These are phyloP conservation scores for Halictus ligatus DNA, from an alignment of 2,888 invertebrate species.

Conservation along the genomic window DNA sequence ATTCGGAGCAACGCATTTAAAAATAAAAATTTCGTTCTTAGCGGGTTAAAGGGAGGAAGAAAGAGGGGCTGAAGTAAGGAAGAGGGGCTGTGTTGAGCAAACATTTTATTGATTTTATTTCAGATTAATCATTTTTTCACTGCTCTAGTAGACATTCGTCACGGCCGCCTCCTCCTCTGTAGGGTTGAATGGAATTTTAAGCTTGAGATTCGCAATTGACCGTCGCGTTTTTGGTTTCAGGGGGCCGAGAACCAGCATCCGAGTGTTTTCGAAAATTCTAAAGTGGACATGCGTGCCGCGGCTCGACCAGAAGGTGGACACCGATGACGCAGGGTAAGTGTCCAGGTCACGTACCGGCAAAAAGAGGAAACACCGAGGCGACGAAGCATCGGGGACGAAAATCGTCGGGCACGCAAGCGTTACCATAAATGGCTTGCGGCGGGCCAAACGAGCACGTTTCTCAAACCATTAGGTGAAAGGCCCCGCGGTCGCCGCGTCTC, in stretches of 20 bases:
- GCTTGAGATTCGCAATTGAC: background rate
- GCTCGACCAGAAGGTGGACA: constrained; percentile 52
- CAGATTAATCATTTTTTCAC: too few relatives aligned
- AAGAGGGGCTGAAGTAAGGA: too few relatives aligned
- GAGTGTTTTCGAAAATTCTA: constrained; percentile 52
- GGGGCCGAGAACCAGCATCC: constrained; percentile 4
- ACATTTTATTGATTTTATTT: too few relatives aligned
- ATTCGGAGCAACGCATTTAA: too few relatives aligned
- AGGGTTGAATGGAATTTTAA: background rate
- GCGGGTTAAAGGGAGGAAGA: too few relatives aligned
- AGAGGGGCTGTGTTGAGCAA: too few relatives aligned
- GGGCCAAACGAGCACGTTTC: constrained; percentile 52
- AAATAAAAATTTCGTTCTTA: too few relatives aligned
- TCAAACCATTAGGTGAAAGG: constrained; percentile 70
- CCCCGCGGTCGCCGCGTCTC: constrained; percentile 23
- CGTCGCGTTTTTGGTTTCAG: constrained; percentile 42
- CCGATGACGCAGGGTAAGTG: constrained; percentile 69
- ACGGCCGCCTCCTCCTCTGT: too few relatives aligned
- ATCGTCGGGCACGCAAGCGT: constrained; percentile 33
- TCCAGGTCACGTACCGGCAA: background rate
- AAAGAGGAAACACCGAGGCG: constrained; percentile 8
- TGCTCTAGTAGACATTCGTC: too few relatives aligned
- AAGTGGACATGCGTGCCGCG: constrained; percentile 66
- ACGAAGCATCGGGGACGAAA: constrained; percentile 24
- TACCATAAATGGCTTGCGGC: constrained; percentile 63